Evolutionary conservation across 2,113 vertebrate species (phyloP).

Genomic region (Stigmatopora nigra): DNA sequence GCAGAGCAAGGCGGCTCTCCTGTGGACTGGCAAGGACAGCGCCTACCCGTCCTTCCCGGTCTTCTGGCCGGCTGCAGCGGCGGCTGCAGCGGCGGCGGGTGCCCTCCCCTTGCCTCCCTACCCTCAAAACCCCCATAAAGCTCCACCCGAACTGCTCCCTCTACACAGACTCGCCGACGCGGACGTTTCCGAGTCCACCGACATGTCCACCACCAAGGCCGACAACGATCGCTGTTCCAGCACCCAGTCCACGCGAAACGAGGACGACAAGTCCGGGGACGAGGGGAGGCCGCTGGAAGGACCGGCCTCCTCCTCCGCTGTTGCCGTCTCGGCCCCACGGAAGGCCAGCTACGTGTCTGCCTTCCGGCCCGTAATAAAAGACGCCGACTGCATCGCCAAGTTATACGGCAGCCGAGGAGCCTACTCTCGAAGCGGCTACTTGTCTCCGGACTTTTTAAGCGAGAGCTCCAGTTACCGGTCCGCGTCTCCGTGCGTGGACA

Average conservation of each 20-base stretch:
- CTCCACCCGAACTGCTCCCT: slow-evolving; percentile 73
- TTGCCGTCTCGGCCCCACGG: slow-evolving; percentile 53
- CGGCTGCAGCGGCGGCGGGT: slow-evolving; percentile 71
- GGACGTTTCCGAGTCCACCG: slow-evolving; percentile 71
- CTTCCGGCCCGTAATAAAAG: slow-evolving; percentile 91
- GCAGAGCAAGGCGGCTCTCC: slow-evolving; percentile 63
- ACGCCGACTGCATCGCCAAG: slow-evolving; percentile 88
- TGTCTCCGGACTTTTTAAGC: slow-evolving; percentile 87
- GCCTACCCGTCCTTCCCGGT: slow-evolving; percentile 87
- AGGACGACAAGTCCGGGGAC: slow-evolving; percentile 79
- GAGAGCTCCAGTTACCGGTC: slow-evolving; percentile 92
- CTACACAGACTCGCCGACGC: slow-evolving; percentile 64
- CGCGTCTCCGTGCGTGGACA: slow-evolving; percentile 84
- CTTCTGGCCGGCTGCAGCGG: slow-evolving; percentile 80
- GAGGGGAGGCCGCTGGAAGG: slow-evolving; percentile 75
- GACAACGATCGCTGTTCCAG: slow-evolving; percentile 79
- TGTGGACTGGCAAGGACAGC: slow-evolving; percentile 74
- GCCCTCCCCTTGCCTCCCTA: slow-evolving; percentile 81
- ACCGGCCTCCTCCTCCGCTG: slow-evolving; percentile 4
- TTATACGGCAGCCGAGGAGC: slow-evolving; percentile 82
- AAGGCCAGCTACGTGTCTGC: slow-evolving; percentile 90
- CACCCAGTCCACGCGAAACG: slow-evolving; percentile 72
- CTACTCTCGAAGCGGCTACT: slow-evolving; percentile 74
- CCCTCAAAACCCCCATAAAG: slow-evolving; percentile 75
- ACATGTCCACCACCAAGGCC: slow-evolving; percentile 72